A percentile compares a stretch with the other conserved stretches of the same genome.
These are phyloP conservation scores for Solenopsis invicta DNA, from an alignment of 1,140 invertebrate species.

Conservation along the genomic window DNA sequence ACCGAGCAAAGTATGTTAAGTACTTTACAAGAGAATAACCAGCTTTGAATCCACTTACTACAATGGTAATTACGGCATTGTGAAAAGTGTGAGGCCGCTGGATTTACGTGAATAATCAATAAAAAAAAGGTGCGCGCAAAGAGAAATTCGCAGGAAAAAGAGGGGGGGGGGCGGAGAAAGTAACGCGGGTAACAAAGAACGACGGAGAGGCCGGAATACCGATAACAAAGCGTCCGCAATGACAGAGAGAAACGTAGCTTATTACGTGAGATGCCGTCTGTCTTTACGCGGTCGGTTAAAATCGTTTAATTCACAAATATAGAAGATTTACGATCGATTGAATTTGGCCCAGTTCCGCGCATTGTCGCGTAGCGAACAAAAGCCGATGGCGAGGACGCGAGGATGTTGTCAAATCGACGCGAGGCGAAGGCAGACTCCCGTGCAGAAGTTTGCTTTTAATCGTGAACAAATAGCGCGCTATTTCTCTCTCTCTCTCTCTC, in stretches of 20 bases:
- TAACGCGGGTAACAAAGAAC: constrained; percentile 18
- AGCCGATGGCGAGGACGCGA: constrained; percentile 30
- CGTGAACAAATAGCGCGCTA: constrained; percentile 58
- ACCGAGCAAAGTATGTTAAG: constrained; percentile 48
- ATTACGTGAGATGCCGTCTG: constrained; percentile 33
- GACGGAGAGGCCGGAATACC: neutral
- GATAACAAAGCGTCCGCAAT: constrained; percentile 36
- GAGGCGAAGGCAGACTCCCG: constrained; percentile 9
- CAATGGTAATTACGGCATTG: constrained; percentile 60
- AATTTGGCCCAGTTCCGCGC: constrained; percentile 1
- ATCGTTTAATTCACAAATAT: constrained; percentile 54
- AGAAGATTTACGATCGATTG: constrained; percentile 55
- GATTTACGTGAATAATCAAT: constrained; percentile 61
- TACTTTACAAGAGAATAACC: constrained; percentile 49
- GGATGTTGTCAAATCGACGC: constrained; percentile 46
- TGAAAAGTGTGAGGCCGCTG: constrained; percentile 29
- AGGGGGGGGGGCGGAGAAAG: neutral
- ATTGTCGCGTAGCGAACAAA: constrained; percentile 27
- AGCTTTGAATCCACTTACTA: constrained; percentile 58
- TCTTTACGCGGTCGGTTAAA: constrained; percentile 55
- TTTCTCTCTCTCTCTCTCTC: constrained; percentile 38
- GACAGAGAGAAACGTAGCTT: constrained; percentile 33
- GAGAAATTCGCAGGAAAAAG: neutral
- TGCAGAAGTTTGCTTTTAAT: constrained; percentile 67
- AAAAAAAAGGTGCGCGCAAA: constrained; percentile 49